phyloP scores from a whole-genome alignment of 37 sponge, comb jelly and placozoan genomes.

The Geodia barretti region DNA sequence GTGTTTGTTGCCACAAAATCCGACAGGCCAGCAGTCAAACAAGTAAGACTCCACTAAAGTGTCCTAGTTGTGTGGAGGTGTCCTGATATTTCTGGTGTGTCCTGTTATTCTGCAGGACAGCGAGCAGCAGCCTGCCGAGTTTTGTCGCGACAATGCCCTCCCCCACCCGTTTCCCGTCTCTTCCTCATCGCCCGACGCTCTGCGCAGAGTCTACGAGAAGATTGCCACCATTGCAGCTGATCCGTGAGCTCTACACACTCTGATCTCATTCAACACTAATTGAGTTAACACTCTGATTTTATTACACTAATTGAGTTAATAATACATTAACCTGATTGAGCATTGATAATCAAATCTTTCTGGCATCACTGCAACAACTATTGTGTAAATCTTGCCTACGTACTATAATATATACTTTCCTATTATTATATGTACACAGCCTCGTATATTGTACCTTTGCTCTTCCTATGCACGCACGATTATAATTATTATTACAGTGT shows the following conservation, averaged over 20 bases:
- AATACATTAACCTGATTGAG: too few relatives aligned
- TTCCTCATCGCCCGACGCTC: constrained; percentile 18
- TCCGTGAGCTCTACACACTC: too few relatives aligned
- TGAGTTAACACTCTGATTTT: too few relatives aligned
- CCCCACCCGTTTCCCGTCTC: constrained; percentile 40
- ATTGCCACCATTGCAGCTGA: constrained; percentile 58
- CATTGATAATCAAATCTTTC: too few relatives aligned
- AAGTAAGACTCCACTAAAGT: constrained; percentile 31
- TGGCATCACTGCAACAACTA: too few relatives aligned
- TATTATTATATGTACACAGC: too few relatives aligned
- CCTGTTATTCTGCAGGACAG: constrained; percentile 27
- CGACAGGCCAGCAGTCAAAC: constrained; percentile 67
- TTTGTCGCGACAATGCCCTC: constrained; percentile 51
- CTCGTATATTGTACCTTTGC: too few relatives aligned
- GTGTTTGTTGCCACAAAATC: constrained; percentile 79
- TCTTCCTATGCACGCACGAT: background rate
- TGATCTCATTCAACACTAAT: too few relatives aligned
- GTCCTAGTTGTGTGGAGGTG: background rate
- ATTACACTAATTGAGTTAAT: too few relatives aligned
- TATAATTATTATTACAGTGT: background rate
- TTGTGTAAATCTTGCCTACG: too few relatives aligned
- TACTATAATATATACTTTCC: too few relatives aligned
- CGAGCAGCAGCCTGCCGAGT: constrained; percentile 40
- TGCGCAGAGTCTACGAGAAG: constrained; percentile 29
- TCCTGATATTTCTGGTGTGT: background rate